These are phyloP conservation scores for Crioceris asparagi DNA, from an alignment of 2,888 invertebrate species.

Conservation along the genomic window DNA sequence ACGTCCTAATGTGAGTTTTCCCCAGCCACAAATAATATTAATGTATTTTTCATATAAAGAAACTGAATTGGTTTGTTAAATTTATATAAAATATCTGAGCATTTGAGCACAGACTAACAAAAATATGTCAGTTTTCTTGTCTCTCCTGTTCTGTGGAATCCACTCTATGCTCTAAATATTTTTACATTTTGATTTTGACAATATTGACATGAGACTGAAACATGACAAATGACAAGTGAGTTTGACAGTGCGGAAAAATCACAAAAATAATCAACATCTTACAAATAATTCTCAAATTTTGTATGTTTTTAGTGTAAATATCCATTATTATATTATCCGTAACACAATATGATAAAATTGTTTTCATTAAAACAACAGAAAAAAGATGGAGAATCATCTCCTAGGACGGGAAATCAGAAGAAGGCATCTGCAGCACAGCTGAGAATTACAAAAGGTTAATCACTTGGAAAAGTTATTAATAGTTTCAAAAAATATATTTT, in stretches of 20 bases:
- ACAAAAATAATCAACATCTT: constrained; percentile 14
- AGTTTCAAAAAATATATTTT: constrained; percentile 27
- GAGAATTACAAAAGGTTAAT: constrained; percentile 89
- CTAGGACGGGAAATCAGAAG: constrained; percentile 67
- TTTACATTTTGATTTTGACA: no score
- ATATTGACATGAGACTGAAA: no score
- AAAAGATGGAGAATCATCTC: constrained; percentile 87
- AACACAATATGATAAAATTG: constrained; percentile 83
- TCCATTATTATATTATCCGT: neutral
- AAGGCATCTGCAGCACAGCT: constrained; percentile 95
- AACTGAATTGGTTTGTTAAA: no score
- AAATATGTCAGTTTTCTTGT: no score
- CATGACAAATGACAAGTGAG: neutral
- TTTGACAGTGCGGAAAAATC: constrained; percentile 11
- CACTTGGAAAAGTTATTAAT: neutral
- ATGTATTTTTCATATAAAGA: no score
- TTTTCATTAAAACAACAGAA: constrained; percentile 98
- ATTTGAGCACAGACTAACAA: no score
- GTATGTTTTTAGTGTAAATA: constrained; percentile 13
- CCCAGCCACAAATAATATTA: no score
- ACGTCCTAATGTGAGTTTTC: no score
- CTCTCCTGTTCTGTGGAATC: no score
- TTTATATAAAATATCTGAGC: no score
- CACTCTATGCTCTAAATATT: no score
- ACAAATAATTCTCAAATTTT: constrained; percentile 14